Conservation (phyloP, 2,797 vertebrate species). For the Enteromius paludinosus region DNA sequence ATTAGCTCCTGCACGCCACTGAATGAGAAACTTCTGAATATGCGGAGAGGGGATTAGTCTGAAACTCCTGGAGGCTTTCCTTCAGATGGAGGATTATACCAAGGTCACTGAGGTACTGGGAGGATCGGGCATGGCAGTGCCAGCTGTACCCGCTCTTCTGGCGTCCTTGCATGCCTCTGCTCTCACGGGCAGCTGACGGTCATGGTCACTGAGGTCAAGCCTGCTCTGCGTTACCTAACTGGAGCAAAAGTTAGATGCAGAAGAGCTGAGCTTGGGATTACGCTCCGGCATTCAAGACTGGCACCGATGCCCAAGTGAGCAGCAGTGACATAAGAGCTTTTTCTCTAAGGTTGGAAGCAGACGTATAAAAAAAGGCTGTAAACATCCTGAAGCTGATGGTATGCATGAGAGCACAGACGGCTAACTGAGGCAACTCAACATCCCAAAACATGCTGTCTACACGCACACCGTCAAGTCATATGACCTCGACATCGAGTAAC, state of each 20-base stretch:
- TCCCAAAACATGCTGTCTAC: constrained; percentile 26
- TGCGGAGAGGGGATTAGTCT: constrained; percentile 69
- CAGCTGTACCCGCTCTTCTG: constrained; percentile 52
- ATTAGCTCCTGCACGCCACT: constrained; percentile 48
- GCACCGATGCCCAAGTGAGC: constrained; percentile 21
- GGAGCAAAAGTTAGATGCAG: constrained; percentile 5
- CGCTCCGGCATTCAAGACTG: not conserved
- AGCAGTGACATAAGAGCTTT: constrained; percentile 32
- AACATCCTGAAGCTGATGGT: constrained; percentile 23
- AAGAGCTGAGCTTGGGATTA: constrained; percentile 18
- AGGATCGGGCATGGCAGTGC: constrained; percentile 40
- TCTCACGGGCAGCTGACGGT: constrained; percentile 26
- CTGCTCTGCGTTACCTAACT: not conserved
- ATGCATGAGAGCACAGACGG: constrained; percentile 36
- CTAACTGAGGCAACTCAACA: constrained; percentile 38
- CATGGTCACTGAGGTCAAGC: constrained; percentile 33
- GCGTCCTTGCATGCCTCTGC: constrained; percentile 38
- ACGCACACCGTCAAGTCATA: constrained; percentile 13
- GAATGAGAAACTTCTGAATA: constrained; percentile 63
- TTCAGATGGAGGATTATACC: constrained; percentile 77
- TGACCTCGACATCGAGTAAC: not conserved
- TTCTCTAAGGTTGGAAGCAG: constrained; percentile 26
- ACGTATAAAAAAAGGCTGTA: constrained; percentile 28
- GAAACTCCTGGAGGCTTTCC: constrained; percentile 61
- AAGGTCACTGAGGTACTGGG: constrained; percentile 73